These are phyloP conservation scores for Microdon myrmicae DNA, from an alignment of 2,888 invertebrate species.

Conservation along the genomic window DNA sequence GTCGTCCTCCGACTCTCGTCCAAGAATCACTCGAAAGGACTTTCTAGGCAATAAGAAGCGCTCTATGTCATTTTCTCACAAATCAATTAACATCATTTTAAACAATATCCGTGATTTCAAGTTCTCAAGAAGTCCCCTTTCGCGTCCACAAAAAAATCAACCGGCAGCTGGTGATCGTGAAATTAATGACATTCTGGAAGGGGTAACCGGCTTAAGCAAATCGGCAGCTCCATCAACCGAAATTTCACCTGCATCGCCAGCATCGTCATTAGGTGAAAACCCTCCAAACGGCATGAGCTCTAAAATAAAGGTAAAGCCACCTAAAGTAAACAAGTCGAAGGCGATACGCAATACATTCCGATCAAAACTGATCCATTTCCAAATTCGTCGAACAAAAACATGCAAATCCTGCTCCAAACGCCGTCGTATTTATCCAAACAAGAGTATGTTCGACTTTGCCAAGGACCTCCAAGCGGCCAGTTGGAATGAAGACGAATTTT, in stretches of 20 bases:
- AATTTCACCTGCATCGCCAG: slow-evolving; percentile 15
- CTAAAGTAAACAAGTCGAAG: slow-evolving; percentile 65
- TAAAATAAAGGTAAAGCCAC: slow-evolving; percentile 63
- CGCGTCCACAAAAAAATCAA: slow-evolving; percentile 54
- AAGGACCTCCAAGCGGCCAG: slow-evolving; percentile 59
- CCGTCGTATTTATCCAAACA: slow-evolving; percentile 63
- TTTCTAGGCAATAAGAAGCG: slow-evolving; percentile 58
- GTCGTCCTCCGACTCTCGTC: slow-evolving; percentile 61
- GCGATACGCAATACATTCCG: slow-evolving; percentile 65
- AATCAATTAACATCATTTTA: slow-evolving; percentile 62
- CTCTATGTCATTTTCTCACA: slow-evolving; percentile 65
- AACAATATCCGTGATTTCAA: slow-evolving; percentile 62
- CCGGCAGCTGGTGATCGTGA: slow-evolving; percentile 54
- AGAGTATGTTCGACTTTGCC: slow-evolving; percentile 63
- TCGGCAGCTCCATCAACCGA: slow-evolving; percentile 13
- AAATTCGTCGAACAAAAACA: slow-evolving; percentile 59
- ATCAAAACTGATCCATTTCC: slow-evolving; percentile 62
- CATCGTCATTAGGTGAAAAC: slow-evolving; percentile 1
- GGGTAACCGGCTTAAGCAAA: slow-evolving; percentile 37
- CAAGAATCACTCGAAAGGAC: slow-evolving; percentile 52
- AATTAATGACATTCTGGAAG: slow-evolving; percentile 38
- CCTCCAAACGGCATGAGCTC: slow-evolving; percentile 44
- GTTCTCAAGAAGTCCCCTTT: slow-evolving; percentile 61
- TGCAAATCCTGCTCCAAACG: slow-evolving; percentile 65
- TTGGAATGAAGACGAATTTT: slow-evolving; percentile 58